Evolutionary conservation across 2,113 vertebrate genomes (phyloP).

Genomic region (Mionectes macconnelli): DNA sequence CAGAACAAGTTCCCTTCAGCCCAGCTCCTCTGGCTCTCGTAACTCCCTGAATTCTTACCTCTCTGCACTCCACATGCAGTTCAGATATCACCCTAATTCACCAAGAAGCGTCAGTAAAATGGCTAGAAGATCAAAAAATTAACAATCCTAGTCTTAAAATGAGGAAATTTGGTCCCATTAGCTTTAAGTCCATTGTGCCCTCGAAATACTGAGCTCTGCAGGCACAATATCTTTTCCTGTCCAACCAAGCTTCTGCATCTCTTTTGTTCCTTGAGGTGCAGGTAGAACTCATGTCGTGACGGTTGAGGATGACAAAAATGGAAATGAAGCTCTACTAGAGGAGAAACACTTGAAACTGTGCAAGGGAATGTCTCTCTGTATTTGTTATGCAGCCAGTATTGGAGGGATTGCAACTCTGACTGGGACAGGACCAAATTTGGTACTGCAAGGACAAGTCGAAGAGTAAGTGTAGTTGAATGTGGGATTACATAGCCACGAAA

Average conservation of each 20-base stretch:
- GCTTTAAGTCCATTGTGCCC: background rate
- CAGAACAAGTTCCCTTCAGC: background rate
- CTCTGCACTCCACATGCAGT: accelerated
- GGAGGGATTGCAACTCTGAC: constrained; percentile 93
- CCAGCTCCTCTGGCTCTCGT: background rate
- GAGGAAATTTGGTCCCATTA: background rate
- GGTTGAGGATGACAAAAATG: background rate
- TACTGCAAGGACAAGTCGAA: constrained; percentile 89
- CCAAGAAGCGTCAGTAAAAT: background rate
- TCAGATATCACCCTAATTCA: background rate
- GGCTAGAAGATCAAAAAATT: background rate
- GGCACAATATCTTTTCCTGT: background rate
- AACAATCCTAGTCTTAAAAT: background rate
- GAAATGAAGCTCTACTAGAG: background rate
- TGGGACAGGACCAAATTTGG: constrained; percentile 89
- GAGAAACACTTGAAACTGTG: constrained; percentile 71
- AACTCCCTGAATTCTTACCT: background rate
- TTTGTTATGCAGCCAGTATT: constrained; percentile 92
- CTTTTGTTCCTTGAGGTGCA: background rate
- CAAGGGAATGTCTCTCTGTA: constrained; percentile 86
- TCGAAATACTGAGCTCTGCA: background rate
- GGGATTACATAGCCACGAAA: background rate
- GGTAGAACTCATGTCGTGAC: background rate
- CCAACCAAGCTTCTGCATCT: background rate
- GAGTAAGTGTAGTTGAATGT: constrained; percentile 74